Evolutionary conservation across 2,888 invertebrate species (phyloP).

Genomic region (Melikaiella ostensackeni): DNA sequence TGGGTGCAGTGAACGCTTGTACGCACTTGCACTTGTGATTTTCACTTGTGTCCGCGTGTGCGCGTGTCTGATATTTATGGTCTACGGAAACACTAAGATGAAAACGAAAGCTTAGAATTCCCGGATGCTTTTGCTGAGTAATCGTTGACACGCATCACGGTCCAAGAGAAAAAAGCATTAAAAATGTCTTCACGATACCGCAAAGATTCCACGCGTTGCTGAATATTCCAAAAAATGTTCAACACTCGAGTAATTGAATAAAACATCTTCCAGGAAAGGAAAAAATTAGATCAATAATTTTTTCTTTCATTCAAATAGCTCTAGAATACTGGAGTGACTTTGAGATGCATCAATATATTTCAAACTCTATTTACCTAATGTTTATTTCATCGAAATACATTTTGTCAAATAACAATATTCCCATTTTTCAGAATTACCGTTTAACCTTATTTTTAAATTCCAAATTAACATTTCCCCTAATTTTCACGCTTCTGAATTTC

Average conservation of each 20-base stretch:
- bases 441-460: too few relatives aligned
- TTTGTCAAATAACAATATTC: too few relatives aligned
- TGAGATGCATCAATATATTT: too few relatives aligned
- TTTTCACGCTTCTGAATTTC: too few relatives aligned
- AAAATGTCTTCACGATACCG: neutral
- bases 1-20: conserved; percentile 1
- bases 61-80: neutral
- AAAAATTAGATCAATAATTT: too few relatives aligned
- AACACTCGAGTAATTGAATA: neutral
- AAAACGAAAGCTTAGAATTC: conserved; percentile 57
- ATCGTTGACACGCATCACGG: conserved; percentile 46
- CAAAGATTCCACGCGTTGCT: neutral
- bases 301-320: too few relatives aligned
- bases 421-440: too few relatives aligned
- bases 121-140: conserved; percentile 51
- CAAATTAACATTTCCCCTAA: too few relatives aligned
- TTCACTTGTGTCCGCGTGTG: neutral
- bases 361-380: too few relatives aligned
- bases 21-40: neutral
- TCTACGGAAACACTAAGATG: conserved; percentile 49
- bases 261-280: too few relatives aligned
- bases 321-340: too few relatives aligned
- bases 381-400: too few relatives aligned
- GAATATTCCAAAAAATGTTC: neutral
- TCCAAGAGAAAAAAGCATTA: neutral